phyloP scores from a whole-genome alignment of 2,113 vertebrate genomes.

The Phalacrocorax pelagicus region DNA sequence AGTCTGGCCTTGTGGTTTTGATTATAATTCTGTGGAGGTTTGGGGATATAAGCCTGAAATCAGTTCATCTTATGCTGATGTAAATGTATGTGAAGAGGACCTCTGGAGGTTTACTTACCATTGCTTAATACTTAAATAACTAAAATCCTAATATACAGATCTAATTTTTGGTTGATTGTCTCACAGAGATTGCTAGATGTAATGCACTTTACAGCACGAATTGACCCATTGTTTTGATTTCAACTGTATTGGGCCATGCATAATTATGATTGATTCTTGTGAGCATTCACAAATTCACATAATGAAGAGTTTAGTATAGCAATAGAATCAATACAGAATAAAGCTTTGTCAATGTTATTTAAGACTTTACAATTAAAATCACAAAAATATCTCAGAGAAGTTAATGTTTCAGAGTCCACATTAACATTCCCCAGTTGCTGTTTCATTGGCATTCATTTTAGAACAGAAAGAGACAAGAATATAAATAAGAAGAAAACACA shows the following conservation, averaged over 20 bases:
- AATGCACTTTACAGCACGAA: slow-evolving; percentile 24
- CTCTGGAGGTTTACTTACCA: neutral
- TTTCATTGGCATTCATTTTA: slow-evolving; percentile 8
- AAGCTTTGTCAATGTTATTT: slow-evolving; percentile 49
- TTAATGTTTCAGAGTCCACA: slow-evolving; percentile 11
- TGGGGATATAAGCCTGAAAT: neutral
- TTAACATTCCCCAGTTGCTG: neutral
- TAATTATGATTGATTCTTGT: slow-evolving; percentile 64
- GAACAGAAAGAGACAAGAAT: neutral
- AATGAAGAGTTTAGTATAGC: slow-evolving; percentile 58
- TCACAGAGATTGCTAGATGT: slow-evolving; percentile 33
- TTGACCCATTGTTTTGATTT: slow-evolving; percentile 59
- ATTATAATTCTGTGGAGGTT: neutral
- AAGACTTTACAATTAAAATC: slow-evolving; percentile 22
- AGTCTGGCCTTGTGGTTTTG: neutral
- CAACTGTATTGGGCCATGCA: slow-evolving; percentile 26
- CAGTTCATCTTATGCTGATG: neutral
- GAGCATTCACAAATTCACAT: slow-evolving; percentile 53
- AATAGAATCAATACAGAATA: slow-evolving; percentile 50
- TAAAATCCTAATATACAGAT: neutral
- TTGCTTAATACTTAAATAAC: slow-evolving; percentile 25
- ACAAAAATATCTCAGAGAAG: slow-evolving; percentile 21
- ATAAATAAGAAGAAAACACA: neutral
- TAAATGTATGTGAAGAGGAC: neutral
- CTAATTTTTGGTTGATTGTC: slow-evolving; percentile 38